Evolutionary conservation across 1,140 invertebrate genomes (phyloP), one percentile per base, ranked within the genome.

Genomic region (Heliothis subflexa): DNA sequence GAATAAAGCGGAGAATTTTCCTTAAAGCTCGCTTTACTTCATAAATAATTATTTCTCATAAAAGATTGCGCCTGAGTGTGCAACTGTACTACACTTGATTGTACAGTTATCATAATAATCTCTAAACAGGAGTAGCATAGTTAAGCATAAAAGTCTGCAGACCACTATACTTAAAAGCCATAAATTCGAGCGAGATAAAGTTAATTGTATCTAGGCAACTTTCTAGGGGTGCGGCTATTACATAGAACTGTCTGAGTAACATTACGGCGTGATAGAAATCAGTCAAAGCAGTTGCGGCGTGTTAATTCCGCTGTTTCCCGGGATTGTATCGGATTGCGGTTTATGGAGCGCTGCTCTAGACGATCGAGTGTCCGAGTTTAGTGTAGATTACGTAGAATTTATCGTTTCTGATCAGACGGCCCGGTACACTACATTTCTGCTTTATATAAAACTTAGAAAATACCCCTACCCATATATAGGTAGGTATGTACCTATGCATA

Each of bases 281-380:
- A 79, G 84, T 85, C 81, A 86, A 88, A 87, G 81, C 80, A 78
- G 81, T 80, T 73, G 71, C 78, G 77, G 79, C 84, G 81, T 82
- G 86, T 86, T 84, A 90, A 86, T 88, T 84, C 85, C 81, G 77
- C 83, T 80, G 84, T 87, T 91, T 90, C 80, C 82, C 81, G 82
- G 78, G 86, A 91, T 89, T 88, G 85, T 91, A 90, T 91, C 88
- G 81, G 82, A 87, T 89, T 89, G 87, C 90, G 83, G 85, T 89
- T 86, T 88, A 89, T 86, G 83, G 86, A 84, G 72, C 82, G 77
- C 77, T 83, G 66, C 82, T 86, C 85, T 64, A 45, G 33, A 80
- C 76, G 50, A 55, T 49, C 54, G 68, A 76, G 59, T 77, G 61
- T 64, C 45, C 21, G 73, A 61, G 13, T 55, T 55, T 55, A 54